phyloP scores from a whole-genome alignment of 1,140 invertebrate genomes.

The Eumeta japonica region DNA sequence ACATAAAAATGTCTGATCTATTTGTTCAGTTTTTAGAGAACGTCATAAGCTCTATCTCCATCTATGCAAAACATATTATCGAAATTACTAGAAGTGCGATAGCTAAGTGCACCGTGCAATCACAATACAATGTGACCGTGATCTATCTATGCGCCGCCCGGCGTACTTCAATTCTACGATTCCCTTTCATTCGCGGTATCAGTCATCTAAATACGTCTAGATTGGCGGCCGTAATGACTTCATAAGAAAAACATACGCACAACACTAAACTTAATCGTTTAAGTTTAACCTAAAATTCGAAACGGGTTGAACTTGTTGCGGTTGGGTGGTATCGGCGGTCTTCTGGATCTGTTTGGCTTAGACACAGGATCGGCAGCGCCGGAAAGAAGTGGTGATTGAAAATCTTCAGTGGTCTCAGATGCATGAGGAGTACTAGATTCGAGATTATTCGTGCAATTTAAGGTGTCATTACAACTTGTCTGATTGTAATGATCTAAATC shows the following conservation, averaged over 20 bases:
- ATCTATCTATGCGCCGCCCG: too few species aligned
- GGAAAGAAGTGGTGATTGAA: conserved; percentile 42
- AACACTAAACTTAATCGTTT: too few species aligned
- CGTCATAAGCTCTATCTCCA: too few species aligned
- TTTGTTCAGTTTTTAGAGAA: too few species aligned
- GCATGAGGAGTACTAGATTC: conserved; percentile 17
- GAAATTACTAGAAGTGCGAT: too few species aligned
- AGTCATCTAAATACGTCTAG: too few species aligned
- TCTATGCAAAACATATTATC: too few species aligned
- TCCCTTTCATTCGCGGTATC: conserved; percentile 10
- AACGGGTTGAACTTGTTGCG: conserved; percentile 49
- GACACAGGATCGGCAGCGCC: conserved; percentile 40
- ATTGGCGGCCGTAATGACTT: too few species aligned
- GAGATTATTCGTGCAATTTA: conserved; percentile 8
- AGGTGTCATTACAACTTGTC: conserved; percentile 5
- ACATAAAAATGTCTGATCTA: too few species aligned
- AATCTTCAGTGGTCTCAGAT: conserved; percentile 30
- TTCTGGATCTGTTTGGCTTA: conserved; percentile 35
- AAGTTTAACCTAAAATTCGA: conserved; percentile 46
- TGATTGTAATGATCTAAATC: not conserved
- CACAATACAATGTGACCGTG: conserved; percentile 29
- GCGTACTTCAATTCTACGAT: conserved; percentile 14
- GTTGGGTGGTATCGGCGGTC: conserved; percentile 27
- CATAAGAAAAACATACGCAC: too few species aligned
- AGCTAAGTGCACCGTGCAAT: conserved; percentile 44